Conservation (phyloP, 2,888 invertebrate species). For the Candidula unifasciata region DNA sequence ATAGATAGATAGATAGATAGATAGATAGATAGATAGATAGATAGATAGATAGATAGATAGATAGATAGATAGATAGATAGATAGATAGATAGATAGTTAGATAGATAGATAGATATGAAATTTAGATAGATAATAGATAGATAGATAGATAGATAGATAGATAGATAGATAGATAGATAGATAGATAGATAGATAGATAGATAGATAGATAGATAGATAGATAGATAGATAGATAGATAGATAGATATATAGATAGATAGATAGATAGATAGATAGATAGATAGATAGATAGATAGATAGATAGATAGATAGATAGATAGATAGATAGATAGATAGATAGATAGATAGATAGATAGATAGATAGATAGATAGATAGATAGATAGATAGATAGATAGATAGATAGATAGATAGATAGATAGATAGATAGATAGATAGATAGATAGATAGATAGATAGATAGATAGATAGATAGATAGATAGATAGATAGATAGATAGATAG, state of each 20-base stretch:
- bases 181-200: neutral
- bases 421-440: neutral
- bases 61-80: no score
- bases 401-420: neutral
- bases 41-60: no score
- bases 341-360: neutral
- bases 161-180: neutral
- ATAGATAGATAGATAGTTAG: no score
- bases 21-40: neutral
- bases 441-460: neutral
- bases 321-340: slow-evolving; percentile 8
- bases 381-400: neutral
- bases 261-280: no score
- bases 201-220: neutral
- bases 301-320: neutral
- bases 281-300: no score
- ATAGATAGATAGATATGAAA: no score
- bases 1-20: neutral
- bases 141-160: no score
- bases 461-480: neutral
- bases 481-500: no score
- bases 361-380: neutral
- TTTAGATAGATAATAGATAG: no score
- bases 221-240: neutral
- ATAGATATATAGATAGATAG: no score